A percentile compares a stretch with the other conserved stretches of the same genome.
phyloP scores from a whole-genome alignment of 2,888 invertebrate species.

The Pyrocoelia pectoralis region DNA sequence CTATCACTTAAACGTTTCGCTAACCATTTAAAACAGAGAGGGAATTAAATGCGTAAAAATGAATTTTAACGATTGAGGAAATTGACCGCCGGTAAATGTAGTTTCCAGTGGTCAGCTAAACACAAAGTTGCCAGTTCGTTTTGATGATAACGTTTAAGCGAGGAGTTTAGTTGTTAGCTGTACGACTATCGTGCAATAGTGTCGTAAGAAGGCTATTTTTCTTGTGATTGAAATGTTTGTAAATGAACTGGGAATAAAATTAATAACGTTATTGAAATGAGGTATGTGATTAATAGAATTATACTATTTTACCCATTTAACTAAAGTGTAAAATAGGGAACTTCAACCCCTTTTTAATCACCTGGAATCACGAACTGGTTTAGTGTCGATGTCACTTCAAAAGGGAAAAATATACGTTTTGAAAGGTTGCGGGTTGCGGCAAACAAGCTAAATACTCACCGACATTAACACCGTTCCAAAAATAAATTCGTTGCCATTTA shows the following conservation, averaged over 20 bases:
- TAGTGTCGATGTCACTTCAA: constrained; percentile 12
- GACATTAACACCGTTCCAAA: constrained; percentile 18
- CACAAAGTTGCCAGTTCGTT: constrained; percentile 25
- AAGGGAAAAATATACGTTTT: constrained; percentile 14
- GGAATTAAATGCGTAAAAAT: constrained; percentile 30
- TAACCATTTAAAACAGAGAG: constrained; percentile 33
- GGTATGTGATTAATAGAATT: constrained; percentile 12
- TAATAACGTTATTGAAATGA: background rate
- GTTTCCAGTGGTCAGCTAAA: constrained; percentile 27
- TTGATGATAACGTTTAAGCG: constrained; percentile 38
- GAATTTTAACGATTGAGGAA: constrained; percentile 35
- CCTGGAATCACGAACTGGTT: constrained; percentile 19
- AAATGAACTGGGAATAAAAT: background rate
- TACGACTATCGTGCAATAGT: constrained; percentile 24
- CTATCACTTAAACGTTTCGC: constrained; percentile 31
- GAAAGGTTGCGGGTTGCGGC: constrained; percentile 10
- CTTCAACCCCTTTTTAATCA: constrained; percentile 21
- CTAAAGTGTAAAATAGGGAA: constrained; percentile 20
- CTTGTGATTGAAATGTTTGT: background rate
- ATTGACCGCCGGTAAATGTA: constrained; percentile 30
- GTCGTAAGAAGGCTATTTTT: background rate
- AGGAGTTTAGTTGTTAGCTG: constrained; percentile 49
- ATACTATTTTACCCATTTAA: constrained; percentile 8
- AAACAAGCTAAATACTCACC: constrained; percentile 15
- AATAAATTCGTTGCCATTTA: constrained; percentile 24